Evolutionary conservation across 2,113 vertebrate genomes (phyloP).

Genomic region (Silurus meridionalis): DNA sequence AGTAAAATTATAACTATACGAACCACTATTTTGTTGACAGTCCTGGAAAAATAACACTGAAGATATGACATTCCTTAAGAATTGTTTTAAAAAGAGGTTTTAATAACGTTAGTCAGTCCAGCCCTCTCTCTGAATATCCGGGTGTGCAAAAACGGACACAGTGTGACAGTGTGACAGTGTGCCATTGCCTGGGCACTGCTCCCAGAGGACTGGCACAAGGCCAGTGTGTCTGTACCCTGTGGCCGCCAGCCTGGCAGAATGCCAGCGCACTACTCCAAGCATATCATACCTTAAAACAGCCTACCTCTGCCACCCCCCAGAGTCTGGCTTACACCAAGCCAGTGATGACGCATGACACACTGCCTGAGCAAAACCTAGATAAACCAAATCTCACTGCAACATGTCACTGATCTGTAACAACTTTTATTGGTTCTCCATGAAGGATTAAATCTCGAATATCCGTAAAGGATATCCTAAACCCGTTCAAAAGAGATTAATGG

Average conservation of each 20-base stretch:
- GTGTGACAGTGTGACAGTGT: constrained; percentile 35
- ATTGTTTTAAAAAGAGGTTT: neutral
- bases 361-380: constrained; percentile 28
- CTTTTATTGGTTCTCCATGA: constrained; percentile 1
- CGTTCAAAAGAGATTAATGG: neutral
- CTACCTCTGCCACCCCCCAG: constrained; percentile 6
- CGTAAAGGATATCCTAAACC: neutral
- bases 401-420: constrained; percentile 26
- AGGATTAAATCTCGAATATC: neutral
- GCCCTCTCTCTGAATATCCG: constrained; percentile 11
- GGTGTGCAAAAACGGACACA: constrained; percentile 31
- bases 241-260: constrained; percentile 41
- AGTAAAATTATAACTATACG: neutral
- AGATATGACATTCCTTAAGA: neutral
- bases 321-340: constrained; percentile 3
- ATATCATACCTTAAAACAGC: constrained; percentile 39
- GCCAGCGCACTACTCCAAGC: constrained; percentile 25
- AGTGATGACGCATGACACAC: constrained; percentile 15
- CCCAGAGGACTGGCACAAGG: constrained; percentile 38
- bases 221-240: constrained; percentile 46
- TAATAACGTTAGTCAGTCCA: neutral
- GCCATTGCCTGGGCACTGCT: constrained; percentile 20
- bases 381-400: constrained; percentile 4
- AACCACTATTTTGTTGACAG: neutral
- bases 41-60: neutral